These are phyloP conservation scores for Alectura lathami DNA, from an alignment of 2,113 vertebrate species.

Conservation along the genomic window DNA sequence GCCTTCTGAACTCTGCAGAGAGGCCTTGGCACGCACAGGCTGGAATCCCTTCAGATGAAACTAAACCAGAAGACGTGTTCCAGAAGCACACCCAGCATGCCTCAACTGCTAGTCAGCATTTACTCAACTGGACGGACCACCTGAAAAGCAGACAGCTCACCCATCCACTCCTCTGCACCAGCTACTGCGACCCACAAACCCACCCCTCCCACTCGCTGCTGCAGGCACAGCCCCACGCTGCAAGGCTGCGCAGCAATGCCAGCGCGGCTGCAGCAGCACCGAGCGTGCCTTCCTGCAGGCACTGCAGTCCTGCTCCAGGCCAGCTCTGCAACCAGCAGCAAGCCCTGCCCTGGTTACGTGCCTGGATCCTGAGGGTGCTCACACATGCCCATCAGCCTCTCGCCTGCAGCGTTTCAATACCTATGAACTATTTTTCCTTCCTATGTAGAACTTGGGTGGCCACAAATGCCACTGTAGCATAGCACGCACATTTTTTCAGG, in stretches of 20 bases:
- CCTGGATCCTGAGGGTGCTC: rapidly evolving
- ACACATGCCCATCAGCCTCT: background rate
- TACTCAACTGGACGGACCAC: background rate
- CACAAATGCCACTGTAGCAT: background rate
- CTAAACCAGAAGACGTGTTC: background rate
- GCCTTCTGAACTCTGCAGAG: too few relatives aligned
- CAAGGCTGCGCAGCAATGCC: rapidly evolving
- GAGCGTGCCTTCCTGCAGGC: background rate
- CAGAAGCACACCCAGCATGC: background rate
- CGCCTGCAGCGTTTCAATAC: background rate
- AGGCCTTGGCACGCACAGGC: background rate
- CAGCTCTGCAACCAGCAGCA: too few relatives aligned
- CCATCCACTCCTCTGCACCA: background rate
- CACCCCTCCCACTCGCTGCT: too few relatives aligned
- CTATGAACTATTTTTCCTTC: background rate
- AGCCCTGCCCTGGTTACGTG: rapidly evolving
- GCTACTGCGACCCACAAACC: background rate
- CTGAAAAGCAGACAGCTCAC: background rate
- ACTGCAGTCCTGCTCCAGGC: background rate
- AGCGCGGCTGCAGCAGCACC: rapidly evolving
- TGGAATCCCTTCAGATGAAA: background rate
- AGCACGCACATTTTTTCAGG: background rate
- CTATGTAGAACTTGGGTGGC: background rate
- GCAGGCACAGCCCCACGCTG: too few relatives aligned
- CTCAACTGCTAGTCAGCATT: background rate